Evolutionary conservation across 1,140 invertebrate species (phyloP).

Genomic region (Drosophila azteca): DNA sequence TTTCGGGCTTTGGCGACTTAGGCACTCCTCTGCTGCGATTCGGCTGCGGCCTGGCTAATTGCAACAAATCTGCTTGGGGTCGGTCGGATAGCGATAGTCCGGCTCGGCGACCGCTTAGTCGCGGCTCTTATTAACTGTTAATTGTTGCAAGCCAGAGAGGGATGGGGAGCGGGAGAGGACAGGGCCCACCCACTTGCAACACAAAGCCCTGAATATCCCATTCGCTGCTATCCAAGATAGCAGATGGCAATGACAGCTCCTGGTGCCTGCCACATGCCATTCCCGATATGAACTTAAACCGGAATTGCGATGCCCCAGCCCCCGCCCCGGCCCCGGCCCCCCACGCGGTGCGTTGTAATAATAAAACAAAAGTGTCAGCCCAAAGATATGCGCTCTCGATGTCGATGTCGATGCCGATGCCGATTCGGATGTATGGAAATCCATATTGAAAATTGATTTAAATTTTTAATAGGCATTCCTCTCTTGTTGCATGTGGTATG

Average conservation of each 20-base stretch:
- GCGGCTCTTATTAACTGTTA: slow-evolving; percentile 73
- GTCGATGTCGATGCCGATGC: slow-evolving; percentile 9
- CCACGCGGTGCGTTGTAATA: slow-evolving; percentile 28
- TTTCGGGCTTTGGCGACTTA: slow-evolving; percentile 62
- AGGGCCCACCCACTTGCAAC: slow-evolving; percentile 21
- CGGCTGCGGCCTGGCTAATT: slow-evolving; percentile 66
- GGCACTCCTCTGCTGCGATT: slow-evolving; percentile 35
- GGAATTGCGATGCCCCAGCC: slow-evolving; percentile 54
- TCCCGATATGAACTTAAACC: slow-evolving; percentile 52
- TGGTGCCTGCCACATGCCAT: slow-evolving; percentile 5
- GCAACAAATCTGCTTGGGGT: slow-evolving; percentile 75
- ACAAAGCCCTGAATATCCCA: slow-evolving; percentile 49
- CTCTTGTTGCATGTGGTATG: slow-evolving; percentile 19
- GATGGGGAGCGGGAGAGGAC: no score
- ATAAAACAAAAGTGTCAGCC: slow-evolving; percentile 59
- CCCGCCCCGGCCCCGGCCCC: background rate
- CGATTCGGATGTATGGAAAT: slow-evolving; percentile 57
- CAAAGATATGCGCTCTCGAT: slow-evolving; percentile 44
- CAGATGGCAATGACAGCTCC: slow-evolving; percentile 46
- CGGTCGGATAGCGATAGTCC: slow-evolving; percentile 41
- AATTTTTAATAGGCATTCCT: slow-evolving; percentile 76
- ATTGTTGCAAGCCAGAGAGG: slow-evolving; percentile 43
- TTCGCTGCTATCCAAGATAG: slow-evolving; percentile 63
- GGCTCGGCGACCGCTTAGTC: slow-evolving; percentile 26
- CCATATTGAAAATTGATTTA: slow-evolving; percentile 82